These are phyloP conservation scores for Protosalanx chinensis DNA, from an alignment of 2,797 vertebrate species.

Conservation along the genomic window DNA sequence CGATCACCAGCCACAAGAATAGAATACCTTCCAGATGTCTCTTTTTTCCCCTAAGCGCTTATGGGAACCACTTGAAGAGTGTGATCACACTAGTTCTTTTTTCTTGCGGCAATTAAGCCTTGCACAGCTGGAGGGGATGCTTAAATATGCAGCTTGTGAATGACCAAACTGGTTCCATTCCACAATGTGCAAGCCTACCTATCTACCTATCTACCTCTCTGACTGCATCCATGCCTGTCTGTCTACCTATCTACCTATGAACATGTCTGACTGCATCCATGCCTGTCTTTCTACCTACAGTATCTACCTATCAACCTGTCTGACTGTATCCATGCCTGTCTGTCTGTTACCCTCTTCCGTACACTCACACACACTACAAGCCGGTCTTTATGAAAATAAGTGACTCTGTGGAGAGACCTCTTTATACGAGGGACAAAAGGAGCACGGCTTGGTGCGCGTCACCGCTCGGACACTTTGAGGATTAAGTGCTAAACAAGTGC, in stretches of 20 bases:
- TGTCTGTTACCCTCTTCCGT: neutral
- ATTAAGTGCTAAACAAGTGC: neutral
- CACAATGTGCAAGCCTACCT: neutral
- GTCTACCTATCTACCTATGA: no score
- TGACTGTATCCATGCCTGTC: no score
- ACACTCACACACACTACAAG: neutral
- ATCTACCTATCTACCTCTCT: no score
- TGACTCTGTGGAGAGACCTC: slow-evolving; percentile 8
- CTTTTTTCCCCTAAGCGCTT: neutral
- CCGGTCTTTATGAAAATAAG: neutral
- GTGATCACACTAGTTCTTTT: slow-evolving; percentile 6
- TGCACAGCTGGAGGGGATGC: slow-evolving; percentile 17
- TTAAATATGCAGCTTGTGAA: slow-evolving; percentile 1
- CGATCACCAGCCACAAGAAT: neutral
- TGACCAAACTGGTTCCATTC: slow-evolving; percentile 2
- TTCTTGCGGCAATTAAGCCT: slow-evolving; percentile 19
- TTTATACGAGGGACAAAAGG: neutral
- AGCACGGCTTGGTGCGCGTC: neutral
- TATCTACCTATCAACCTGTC: no score
- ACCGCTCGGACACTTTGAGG: neutral
- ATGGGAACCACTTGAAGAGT: neutral
- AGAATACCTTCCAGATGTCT: neutral
- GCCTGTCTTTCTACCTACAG: no score
- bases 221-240: no score
- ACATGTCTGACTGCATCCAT: no score